Evolutionary conservation across 35 echinoderm and acorn worm species (phyloP).

Genomic region (Acanthaster planci): DNA sequence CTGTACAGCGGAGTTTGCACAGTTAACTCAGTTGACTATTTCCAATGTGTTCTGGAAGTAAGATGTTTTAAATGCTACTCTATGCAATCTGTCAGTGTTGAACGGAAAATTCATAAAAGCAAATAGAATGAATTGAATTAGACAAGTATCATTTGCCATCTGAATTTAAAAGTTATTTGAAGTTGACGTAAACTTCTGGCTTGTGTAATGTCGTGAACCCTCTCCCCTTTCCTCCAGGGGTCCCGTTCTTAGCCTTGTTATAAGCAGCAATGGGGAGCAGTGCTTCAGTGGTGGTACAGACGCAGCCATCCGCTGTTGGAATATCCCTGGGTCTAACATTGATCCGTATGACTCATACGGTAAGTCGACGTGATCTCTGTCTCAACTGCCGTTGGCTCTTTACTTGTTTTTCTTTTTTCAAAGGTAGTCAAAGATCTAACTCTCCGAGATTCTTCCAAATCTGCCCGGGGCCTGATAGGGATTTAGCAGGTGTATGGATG

Average conservation of each 20-base stretch:
- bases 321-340: constrained; percentile 93
- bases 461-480: not conserved
- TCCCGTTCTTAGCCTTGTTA: constrained; percentile 83
- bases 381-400: not conserved
- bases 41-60: no score
- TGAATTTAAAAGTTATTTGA: no score
- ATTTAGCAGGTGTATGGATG: not conserved
- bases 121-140: no score
- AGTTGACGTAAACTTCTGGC: no score
- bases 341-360: constrained; percentile 99
- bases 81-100: no score
- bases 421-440: no score
- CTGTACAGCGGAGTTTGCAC: no score
- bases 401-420: not conserved
- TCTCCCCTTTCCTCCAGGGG: constrained; percentile 58
- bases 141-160: no score
- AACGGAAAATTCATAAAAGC: no score
- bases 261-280: constrained; percentile 88
- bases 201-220: not conserved
- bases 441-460: no score
- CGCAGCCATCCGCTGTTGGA: constrained; percentile 85
- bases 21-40: no score
- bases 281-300: constrained; percentile 95
- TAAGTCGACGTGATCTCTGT: constrained; percentile 45
- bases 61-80: no score